Evolutionary conservation across 92 coral and sea anemone genomes (phyloP).

Genomic region (Paramuricea clavata): DNA sequence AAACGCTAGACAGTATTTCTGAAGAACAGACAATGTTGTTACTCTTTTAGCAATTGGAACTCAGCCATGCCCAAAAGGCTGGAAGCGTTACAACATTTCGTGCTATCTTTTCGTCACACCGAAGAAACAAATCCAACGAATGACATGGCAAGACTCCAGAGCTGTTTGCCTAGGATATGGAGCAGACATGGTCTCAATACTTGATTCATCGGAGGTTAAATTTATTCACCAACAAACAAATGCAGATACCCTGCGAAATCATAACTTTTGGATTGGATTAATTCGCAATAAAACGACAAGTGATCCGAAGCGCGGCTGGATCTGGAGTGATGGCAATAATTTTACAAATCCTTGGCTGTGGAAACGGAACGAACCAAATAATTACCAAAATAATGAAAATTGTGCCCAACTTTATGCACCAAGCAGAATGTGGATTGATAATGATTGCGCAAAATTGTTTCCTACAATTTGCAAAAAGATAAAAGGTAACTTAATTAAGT

Average conservation of each 20-base stretch:
- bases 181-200: slow-evolving; percentile 84
- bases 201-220: slow-evolving; percentile 77
- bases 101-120: slow-evolving; percentile 80
- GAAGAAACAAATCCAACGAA: slow-evolving; percentile 64
- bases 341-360: slow-evolving; percentile 71
- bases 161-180: slow-evolving; percentile 77
- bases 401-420: slow-evolving; percentile 72
- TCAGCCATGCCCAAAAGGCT: slow-evolving; percentile 68
- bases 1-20: too few relatives aligned
- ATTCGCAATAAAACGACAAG: slow-evolving; percentile 82
- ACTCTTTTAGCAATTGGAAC: too few relatives aligned
- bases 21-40: too few relatives aligned
- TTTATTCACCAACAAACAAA: slow-evolving; percentile 62
- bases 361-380: slow-evolving; percentile 82
- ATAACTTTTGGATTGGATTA: slow-evolving; percentile 85
- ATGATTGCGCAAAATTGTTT: slow-evolving; percentile 70
- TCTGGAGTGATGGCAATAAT: slow-evolving; percentile 86
- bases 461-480: slow-evolving; percentile 84
- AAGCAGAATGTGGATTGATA: slow-evolving; percentile 76
- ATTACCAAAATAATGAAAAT: slow-evolving; percentile 67
- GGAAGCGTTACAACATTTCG: slow-evolving; percentile 73
- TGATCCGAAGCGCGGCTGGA: slow-evolving; percentile 48
- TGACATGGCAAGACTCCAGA: slow-evolving; percentile 89
- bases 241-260: slow-evolving; percentile 24
- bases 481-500: slow-evolving; percentile 69